Conservation (phyloP, 2,113 vertebrate species). For the Pagrus major region DNA sequence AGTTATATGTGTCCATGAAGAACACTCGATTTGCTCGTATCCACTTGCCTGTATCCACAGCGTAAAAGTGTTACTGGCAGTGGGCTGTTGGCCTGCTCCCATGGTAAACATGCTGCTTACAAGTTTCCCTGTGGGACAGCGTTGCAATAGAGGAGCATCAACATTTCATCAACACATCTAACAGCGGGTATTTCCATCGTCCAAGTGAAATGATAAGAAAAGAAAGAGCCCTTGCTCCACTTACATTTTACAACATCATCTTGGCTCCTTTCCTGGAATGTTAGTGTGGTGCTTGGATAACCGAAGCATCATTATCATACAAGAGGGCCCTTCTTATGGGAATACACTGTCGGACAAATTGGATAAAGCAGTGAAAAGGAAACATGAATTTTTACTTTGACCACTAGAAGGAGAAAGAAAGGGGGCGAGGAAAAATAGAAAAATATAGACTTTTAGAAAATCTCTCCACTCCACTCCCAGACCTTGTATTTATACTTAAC, state of each 20-base stretch:
- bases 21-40: conserved; percentile 34
- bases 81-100: conserved; percentile 17
- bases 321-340: conserved; percentile 27
- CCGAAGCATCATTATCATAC: conserved; percentile 39
- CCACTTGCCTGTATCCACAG: too few species aligned
- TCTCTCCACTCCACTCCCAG: not conserved
- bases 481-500: conserved; percentile 2
- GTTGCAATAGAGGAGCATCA: conserved; percentile 17
- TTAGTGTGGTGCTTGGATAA: conserved; percentile 40
- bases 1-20: conserved; percentile 41
- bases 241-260: conserved; percentile 35
- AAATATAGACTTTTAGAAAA: not conserved
- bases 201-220: conserved; percentile 40
- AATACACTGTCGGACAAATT: conserved; percentile 45
- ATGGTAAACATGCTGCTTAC: conserved; percentile 31
- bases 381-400: conserved; percentile 36
- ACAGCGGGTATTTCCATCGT: conserved; percentile 7
- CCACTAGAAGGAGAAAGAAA: not conserved
- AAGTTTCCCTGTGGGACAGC: conserved; percentile 33
- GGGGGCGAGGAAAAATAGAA: not conserved
- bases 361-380: conserved; percentile 41
- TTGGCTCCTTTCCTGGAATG: conserved; percentile 45
- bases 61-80: conserved; percentile 32
- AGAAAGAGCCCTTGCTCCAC: conserved; percentile 6
- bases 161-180: conserved; percentile 36